A percentile compares a stretch with the other conserved stretches of the same genome.
Evolutionary conservation across 2,797 vertebrate species (phyloP).

Genomic region (Syngnathus rostellatus): DNA sequence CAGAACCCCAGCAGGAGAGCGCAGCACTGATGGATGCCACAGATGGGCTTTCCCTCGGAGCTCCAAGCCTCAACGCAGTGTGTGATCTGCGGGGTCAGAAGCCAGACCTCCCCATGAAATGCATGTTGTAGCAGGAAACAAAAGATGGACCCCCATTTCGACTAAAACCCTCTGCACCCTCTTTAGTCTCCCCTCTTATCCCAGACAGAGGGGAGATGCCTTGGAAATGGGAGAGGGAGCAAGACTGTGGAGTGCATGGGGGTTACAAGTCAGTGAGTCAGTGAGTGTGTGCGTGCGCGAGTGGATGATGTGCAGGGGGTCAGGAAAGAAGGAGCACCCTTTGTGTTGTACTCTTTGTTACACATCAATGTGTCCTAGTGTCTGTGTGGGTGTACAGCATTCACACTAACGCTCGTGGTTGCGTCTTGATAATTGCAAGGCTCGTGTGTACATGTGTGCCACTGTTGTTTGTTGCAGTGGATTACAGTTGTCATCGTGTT

Average conservation of each 20-base stretch:
- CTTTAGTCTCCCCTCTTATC: constrained; percentile 31
- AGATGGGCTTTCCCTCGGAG: constrained; percentile 71
- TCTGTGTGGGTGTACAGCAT: constrained; percentile 31
- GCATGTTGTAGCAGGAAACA: constrained; percentile 67
- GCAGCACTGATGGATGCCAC: constrained; percentile 70
- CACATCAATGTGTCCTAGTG: constrained; percentile 25
- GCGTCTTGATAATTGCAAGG: constrained; percentile 25
- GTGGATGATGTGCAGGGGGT: neutral
- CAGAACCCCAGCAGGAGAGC: constrained; percentile 64
- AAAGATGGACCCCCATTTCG: constrained; percentile 55
- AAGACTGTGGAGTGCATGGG: constrained; percentile 15
- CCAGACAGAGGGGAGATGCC: constrained; percentile 29
- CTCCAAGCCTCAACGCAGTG: constrained; percentile 51
- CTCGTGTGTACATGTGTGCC: constrained; percentile 18
- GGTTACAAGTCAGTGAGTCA: constrained; percentile 38
- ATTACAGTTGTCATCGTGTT: constrained; percentile 32
- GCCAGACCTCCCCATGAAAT: constrained; percentile 62
- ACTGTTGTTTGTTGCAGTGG: constrained; percentile 25
- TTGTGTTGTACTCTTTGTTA: constrained; percentile 48
- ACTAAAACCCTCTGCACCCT: constrained; percentile 36
- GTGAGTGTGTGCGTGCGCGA: neutral
- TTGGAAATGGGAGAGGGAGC: constrained; percentile 9
- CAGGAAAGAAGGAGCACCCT: constrained; percentile 11
- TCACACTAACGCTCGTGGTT: constrained; percentile 23
- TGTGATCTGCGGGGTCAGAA: constrained; percentile 63